Evolutionary conservation across 2,888 invertebrate species (phyloP).

Genomic region (Drosophila mettleri): DNA sequence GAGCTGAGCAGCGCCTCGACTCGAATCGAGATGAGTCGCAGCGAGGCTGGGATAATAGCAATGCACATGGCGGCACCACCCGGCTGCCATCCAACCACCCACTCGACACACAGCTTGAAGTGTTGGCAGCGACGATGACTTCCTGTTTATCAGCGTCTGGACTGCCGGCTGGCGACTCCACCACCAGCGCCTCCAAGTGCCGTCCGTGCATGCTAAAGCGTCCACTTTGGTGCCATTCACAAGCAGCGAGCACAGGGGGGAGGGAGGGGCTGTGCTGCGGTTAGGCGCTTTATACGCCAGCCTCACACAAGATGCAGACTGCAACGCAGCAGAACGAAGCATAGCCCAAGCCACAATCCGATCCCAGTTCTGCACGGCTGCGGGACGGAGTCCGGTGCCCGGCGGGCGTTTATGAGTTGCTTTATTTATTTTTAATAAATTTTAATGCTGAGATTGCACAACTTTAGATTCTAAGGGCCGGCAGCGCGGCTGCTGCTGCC

Average conservation of each 20-base stretch:
- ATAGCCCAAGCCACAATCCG: constrained; percentile 38
- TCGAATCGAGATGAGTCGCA: constrained; percentile 27
- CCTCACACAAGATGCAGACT: constrained; percentile 52
- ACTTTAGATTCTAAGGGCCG: constrained; percentile 37
- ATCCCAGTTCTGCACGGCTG: constrained; percentile 33
- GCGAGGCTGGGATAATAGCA: constrained; percentile 45
- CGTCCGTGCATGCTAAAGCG: constrained; percentile 80
- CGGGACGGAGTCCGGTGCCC: background rate
- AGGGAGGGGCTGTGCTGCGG: constrained; percentile 40
- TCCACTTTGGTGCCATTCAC: constrained; percentile 80
- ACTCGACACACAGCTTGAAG: constrained; percentile 75
- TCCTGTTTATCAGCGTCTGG: constrained; percentile 75
- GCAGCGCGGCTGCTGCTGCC: constrained; percentile 8
- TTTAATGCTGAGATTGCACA: constrained; percentile 77
- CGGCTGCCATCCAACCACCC: constrained; percentile 41
- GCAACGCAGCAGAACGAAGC: constrained; percentile 26
- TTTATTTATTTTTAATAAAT: constrained; percentile 74
- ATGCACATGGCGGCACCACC: constrained; percentile 17
- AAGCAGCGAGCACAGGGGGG: constrained; percentile 26
- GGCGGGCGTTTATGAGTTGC: constrained; percentile 41
- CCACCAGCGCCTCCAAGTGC: constrained; percentile 61
- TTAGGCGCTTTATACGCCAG: constrained; percentile 57
- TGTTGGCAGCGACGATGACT: constrained; percentile 73
- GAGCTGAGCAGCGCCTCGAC: constrained; percentile 21
- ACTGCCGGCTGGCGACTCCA: constrained; percentile 39